Percentiles rank a stretch among this genome's conserved stretches.
Conservation (phyloP, 2,888 invertebrate genomes). For the Platycheirus rosarum region DNA sequence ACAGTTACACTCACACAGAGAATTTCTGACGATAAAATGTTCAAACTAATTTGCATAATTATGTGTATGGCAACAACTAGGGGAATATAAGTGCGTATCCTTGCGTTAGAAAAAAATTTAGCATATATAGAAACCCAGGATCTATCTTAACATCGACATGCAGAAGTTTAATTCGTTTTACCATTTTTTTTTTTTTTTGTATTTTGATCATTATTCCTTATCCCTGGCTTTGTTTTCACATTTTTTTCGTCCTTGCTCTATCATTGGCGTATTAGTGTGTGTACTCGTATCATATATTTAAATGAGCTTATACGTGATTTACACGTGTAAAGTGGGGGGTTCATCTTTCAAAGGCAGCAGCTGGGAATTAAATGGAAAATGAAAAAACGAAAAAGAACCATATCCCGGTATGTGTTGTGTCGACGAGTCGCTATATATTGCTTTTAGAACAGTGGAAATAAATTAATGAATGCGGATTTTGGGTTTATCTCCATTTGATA, state of each 20-base stretch:
- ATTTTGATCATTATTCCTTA: slow-evolving; percentile 62
- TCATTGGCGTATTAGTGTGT: slow-evolving; percentile 61
- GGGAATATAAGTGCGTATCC: slow-evolving; percentile 69
- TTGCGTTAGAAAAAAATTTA: slow-evolving; percentile 39
- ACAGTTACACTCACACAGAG: too few relatives aligned
- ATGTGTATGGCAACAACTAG: slow-evolving; percentile 61
- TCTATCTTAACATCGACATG: slow-evolving; percentile 47
- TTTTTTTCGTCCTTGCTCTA: slow-evolving; percentile 33
- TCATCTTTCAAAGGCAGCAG: slow-evolving; percentile 50
- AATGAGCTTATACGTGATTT: slow-evolving; percentile 73
- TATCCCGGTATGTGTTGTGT: slow-evolving; percentile 25
- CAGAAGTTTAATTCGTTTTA: slow-evolving; percentile 68
- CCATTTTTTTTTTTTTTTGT: slow-evolving; percentile 49
- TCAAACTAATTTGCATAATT: slow-evolving; percentile 73
- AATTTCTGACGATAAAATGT: slow-evolving; percentile 49
- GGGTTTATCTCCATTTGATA: slow-evolving; percentile 71
- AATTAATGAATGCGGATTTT: slow-evolving; percentile 71
- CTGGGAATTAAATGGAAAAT: slow-evolving; percentile 59
- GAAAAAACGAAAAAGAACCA: slow-evolving; percentile 42
- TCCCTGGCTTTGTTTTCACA: slow-evolving; percentile 62
- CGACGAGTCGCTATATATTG: too few relatives aligned
- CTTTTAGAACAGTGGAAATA: slow-evolving; percentile 55
- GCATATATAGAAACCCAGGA: slow-evolving; percentile 30
- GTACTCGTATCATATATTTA: slow-evolving; percentile 68
- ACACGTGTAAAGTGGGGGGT: slow-evolving; percentile 69